phyloP scores from a whole-genome alignment of 2,888 invertebrate species.

The Chrysodeixis includens region DNA sequence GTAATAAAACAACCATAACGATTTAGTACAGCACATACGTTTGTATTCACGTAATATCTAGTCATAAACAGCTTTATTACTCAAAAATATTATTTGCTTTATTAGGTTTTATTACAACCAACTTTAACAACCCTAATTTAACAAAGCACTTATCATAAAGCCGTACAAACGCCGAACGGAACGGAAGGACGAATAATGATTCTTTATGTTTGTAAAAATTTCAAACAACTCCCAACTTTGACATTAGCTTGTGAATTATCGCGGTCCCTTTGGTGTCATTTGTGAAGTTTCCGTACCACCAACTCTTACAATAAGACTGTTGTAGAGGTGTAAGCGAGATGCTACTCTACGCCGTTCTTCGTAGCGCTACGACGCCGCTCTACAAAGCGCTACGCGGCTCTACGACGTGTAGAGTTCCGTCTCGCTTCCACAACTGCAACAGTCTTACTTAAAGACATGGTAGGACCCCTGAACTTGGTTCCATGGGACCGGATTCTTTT shows the following conservation, averaged over 20 bases:
- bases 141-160: slow-evolving; percentile 57
- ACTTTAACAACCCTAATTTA: slow-evolving; percentile 50
- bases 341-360: no score
- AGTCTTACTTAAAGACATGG: no score
- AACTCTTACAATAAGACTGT: no score
- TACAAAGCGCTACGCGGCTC: no score
- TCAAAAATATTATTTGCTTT: background rate
- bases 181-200: slow-evolving; percentile 75
- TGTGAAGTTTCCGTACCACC: slow-evolving; percentile 75
- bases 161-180: slow-evolving; percentile 65
- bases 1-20: background rate
- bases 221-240: slow-evolving; percentile 84
- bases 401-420: no score
- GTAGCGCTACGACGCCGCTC: no score
- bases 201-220: slow-evolving; percentile 81
- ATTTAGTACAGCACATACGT: background rate
- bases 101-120: slow-evolving; percentile 32
- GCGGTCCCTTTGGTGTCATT: slow-evolving; percentile 86
- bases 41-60: background rate
- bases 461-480: slow-evolving; percentile 67
- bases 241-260: slow-evolving; percentile 87
- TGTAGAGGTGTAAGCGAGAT: no score
- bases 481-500: slow-evolving; percentile 74
- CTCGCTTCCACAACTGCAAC: no score
- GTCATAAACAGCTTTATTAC: background rate